These are phyloP conservation scores for Cololabis saira DNA, from an alignment of 2,113 vertebrate genomes.

Conservation along the genomic window DNA sequence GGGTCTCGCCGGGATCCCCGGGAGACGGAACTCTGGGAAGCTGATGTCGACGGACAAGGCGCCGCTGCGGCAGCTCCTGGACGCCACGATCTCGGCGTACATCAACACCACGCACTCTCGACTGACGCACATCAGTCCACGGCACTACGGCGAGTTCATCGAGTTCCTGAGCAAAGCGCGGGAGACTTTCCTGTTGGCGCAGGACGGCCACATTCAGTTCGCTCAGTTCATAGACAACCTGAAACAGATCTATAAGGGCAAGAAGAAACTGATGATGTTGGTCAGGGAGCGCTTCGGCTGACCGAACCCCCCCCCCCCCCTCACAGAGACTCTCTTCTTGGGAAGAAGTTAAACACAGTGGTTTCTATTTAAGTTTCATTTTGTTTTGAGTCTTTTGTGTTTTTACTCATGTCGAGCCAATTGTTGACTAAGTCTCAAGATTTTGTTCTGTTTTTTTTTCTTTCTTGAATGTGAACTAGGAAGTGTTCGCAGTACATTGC, in stretches of 20 bases:
- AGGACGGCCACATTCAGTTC: conserved; percentile 97
- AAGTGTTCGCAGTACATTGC: conserved; percentile 63
- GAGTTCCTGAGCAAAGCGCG: conserved; percentile 98
- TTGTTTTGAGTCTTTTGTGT: conserved; percentile 49
- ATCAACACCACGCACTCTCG: conserved; percentile 99
- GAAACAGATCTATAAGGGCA: conserved; percentile 99
- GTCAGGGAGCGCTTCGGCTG: conserved; percentile 96
- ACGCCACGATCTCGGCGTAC: conserved; percentile 96
- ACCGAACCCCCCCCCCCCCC: conserved; percentile 64
- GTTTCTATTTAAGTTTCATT: conserved; percentile 69
- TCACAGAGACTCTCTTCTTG: conserved; percentile 41
- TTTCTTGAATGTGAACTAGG: conserved; percentile 71
- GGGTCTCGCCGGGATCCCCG: conserved; percentile 93
- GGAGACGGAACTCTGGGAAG: conserved; percentile 96
- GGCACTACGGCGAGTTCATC: conserved; percentile 98
- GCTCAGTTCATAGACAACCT: conserved; percentile 99
- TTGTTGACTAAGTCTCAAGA: conserved; percentile 67
- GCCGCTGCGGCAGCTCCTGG: conserved; percentile 93
- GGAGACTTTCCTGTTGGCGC: conserved; percentile 95
- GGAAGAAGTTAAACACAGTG: conserved; percentile 57
- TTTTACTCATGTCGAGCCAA: conserved; percentile 70
- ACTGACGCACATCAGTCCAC: conserved; percentile 97
- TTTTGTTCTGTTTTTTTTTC: conserved; percentile 70
- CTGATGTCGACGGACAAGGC: conserved; percentile 99
- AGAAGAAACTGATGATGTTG: conserved; percentile 99